Evolutionary conservation across 2,888 invertebrate species (phyloP), one percentile per base, ranked within the genome.

Genomic region (Lepidochrysops patricia): DNA sequence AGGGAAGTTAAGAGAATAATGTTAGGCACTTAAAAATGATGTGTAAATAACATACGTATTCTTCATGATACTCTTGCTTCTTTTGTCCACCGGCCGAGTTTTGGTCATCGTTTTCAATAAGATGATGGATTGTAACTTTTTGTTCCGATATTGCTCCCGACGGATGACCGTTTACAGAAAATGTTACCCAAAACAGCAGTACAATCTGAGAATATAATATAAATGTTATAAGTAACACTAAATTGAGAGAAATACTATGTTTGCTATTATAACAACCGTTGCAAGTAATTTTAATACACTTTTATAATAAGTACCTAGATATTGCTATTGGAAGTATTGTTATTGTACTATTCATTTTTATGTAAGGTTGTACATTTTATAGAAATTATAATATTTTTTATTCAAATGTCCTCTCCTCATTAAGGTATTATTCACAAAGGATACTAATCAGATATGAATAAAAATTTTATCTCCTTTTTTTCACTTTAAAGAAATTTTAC

Each of bases 1-100:
- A 19, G 7, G 1, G 15, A 19, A 7, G n/a, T n/a, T 7, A 5
- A 19, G n/a, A 19, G 1, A 19, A 19, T 1, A 43, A 19, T 43
- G 23, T 7, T 34, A 43, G 43, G 9, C 19, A 4, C 19, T 23
- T 15, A 1, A 43, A 43, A 43, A 52, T 50, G 13, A 7, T n/a
- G n/a, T n/a, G n/a, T n/a, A n/a, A n/a, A n/a, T n/a, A 19, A 63
- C 63, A 63, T 61, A 66, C 65, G 60, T 65, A 63, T 64, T 62
- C 65, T 60, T 65, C 62, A 57, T 62, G 64, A 64, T 60, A 43
- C 61, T 63, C 62, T 1, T 37, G 50, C 43, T 66, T 62, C 3
- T 63, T 61, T 7, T 34, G 56, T 32, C 25, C 65, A 27, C 4
- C n/a, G n/a, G 61, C 49, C 19, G 57, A 27, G 6, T 52, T n/a